Conservation (phyloP, 2,797 vertebrate species). For the Apogon talboti region DNA sequence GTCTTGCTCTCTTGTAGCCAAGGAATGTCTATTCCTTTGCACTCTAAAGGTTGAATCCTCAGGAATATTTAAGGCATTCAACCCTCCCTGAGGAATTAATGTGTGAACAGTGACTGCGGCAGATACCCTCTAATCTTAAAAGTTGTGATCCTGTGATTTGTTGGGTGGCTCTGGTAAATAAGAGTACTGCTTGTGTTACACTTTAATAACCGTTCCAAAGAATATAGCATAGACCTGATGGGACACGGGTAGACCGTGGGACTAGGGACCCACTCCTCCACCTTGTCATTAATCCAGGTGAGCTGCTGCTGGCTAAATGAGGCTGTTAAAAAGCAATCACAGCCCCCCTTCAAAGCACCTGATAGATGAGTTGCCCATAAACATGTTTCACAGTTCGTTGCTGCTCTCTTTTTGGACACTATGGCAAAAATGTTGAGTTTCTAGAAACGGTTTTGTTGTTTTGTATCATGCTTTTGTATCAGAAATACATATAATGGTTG, state of each 20-base stretch:
- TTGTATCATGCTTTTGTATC: not conserved
- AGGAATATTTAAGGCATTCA: not conserved
- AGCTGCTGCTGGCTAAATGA: not conserved
- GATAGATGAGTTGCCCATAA: not conserved
- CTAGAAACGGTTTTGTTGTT: not conserved
- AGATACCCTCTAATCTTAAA: slow-evolving; percentile 1
- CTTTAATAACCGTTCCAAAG: not conserved
- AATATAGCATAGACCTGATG: slow-evolving; percentile 3
- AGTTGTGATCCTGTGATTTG: slow-evolving; percentile 10
- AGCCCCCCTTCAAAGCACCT: not conserved
- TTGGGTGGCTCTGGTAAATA: slow-evolving; percentile 1
- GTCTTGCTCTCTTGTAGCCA: not conserved
- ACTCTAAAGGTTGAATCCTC: not conserved
- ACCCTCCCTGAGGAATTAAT: too few relatives aligned
- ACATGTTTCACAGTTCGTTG: not conserved
- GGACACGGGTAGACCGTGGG: not conserved
- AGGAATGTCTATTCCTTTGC: not conserved
- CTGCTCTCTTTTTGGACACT: not conserved
- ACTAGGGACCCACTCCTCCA: not conserved
- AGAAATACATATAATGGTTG: not conserved
- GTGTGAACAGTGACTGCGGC: not conserved
- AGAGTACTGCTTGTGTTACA: slow-evolving; percentile 4
- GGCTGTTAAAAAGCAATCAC: not conserved
- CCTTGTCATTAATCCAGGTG: slow-evolving; percentile 6
- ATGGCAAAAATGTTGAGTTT: slow-evolving; percentile 4